Evolutionary conservation across 2,113 vertebrate genomes (phyloP).

Genomic region (Apeltes quadracus): DNA sequence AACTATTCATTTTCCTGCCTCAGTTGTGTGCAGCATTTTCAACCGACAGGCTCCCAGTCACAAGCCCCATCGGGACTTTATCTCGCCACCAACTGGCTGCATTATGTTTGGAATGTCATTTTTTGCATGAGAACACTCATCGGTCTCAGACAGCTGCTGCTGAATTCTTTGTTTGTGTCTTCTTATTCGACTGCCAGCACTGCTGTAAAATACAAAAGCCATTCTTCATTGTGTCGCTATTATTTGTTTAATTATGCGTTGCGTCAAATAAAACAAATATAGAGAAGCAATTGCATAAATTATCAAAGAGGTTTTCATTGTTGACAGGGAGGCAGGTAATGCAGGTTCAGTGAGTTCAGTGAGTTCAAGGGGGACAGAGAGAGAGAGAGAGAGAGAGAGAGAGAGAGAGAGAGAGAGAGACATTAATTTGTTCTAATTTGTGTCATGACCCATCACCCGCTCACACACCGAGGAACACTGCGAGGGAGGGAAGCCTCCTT

Average conservation of each 20-base stretch:
- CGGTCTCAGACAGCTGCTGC: conserved; percentile 8
- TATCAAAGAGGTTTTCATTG: background rate
- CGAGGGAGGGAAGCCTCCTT: conserved; percentile 18
- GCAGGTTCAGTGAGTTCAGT: conserved; percentile 33
- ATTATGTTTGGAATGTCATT: conserved; percentile 51
- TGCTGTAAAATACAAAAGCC: conserved; percentile 39
- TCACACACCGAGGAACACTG: conserved; percentile 36
- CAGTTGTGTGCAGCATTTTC: conserved; percentile 12
- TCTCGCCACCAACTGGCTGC: background rate
- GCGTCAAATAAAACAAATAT: conserved; percentile 28
- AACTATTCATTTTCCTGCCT: background rate
- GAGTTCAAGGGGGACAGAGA: too few species aligned
- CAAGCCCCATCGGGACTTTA: conserved; percentile 5
- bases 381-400: background rate
- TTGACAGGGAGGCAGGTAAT: conserved; percentile 4
- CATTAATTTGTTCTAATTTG: conserved; percentile 11
- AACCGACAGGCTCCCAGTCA: conserved; percentile 2
- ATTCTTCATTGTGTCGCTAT: conserved; percentile 35
- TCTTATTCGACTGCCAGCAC: background rate
- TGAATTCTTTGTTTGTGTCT: conserved; percentile 38
- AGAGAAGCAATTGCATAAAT: conserved; percentile 5
- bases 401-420: background rate
- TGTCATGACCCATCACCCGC: conserved; percentile 16
- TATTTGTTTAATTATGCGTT: conserved; percentile 27
- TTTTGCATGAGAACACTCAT: conserved; percentile 38